phyloP scores from a whole-genome alignment of 2,797 vertebrate species.

The Scarus forsteni region DNA sequence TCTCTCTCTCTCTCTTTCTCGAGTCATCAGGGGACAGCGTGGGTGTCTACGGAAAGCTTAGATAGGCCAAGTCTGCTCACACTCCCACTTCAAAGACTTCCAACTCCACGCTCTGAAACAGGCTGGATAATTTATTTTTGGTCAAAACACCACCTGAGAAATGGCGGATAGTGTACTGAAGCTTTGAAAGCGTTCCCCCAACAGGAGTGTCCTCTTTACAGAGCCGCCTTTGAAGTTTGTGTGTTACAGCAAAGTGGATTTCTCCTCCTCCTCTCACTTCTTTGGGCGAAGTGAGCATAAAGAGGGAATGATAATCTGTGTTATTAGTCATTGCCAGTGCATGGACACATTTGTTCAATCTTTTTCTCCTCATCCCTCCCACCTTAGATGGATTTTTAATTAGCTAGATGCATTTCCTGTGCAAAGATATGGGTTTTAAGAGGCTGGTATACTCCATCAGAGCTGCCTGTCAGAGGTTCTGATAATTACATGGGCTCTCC shows the following conservation, averaged over 20 bases:
- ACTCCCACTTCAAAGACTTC: slow-evolving; percentile 44
- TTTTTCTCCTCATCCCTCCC: neutral
- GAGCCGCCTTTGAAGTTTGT: slow-evolving; percentile 24
- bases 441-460: neutral
- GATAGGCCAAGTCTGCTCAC: neutral
- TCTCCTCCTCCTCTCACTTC: slow-evolving; percentile 1
- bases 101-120: neutral
- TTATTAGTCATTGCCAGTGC: neutral
- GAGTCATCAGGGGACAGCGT: slow-evolving; percentile 26
- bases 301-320: neutral
- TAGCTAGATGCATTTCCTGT: neutral
- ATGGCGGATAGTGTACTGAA: neutral
- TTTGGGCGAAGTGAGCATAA: neutral
- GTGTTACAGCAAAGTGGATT: slow-evolving; percentile 25
- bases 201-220: slow-evolving; percentile 18
- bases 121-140: slow-evolving; percentile 2
- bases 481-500: no score
- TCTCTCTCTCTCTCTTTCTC: neutral
- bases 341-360: slow-evolving; percentile 12
- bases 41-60: slow-evolving; percentile 26
- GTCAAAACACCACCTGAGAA: slow-evolving; percentile 8
- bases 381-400: slow-evolving; percentile 9
- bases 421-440: neutral
- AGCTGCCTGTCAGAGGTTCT: no score
- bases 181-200: neutral